Percentiles rank a stretch among this genome's conserved stretches.
Evolutionary conservation across 2,797 vertebrate species (phyloP).

Genomic region (Pangasius macronema): DNA sequence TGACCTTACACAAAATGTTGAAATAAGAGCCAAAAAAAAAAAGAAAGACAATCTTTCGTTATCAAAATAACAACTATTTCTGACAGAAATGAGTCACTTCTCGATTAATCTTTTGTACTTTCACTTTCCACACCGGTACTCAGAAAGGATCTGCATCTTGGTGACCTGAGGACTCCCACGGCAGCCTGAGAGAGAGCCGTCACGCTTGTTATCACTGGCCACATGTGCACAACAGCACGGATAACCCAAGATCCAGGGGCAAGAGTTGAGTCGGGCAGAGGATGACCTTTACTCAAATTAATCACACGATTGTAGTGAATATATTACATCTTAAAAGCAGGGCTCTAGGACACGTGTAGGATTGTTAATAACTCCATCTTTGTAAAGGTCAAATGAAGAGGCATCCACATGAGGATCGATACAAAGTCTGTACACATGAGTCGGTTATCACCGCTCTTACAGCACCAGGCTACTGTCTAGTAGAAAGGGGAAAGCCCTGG

Average conservation of each 20-base stretch:
- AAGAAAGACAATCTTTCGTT: neutral
- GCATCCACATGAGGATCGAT: neutral
- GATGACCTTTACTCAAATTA: neutral
- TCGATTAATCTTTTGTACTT: neutral
- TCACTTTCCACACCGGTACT: neutral
- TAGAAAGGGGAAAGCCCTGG: neutral
- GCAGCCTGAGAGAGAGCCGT: neutral
- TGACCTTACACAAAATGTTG: neutral
- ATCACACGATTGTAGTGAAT: neutral
- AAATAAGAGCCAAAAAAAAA: neutral
- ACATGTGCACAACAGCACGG: neutral
- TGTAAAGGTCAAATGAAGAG: constrained; percentile 18
- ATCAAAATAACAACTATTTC: neutral
- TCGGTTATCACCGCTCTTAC: neutral
- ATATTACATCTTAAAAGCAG: neutral
- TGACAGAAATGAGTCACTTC: neutral
- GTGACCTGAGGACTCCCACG: neutral
- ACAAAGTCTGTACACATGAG: neutral
- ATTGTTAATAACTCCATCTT: neutral
- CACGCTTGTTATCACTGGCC: neutral
- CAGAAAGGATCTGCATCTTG: neutral
- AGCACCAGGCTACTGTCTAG: neutral
- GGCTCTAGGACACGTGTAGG: neutral
- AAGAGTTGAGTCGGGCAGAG: neutral
- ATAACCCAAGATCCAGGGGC: neutral